Base-by-base conservation (phyloP, 2,113 vertebrate species). In the Megaptera novaeangliae region DNA sequence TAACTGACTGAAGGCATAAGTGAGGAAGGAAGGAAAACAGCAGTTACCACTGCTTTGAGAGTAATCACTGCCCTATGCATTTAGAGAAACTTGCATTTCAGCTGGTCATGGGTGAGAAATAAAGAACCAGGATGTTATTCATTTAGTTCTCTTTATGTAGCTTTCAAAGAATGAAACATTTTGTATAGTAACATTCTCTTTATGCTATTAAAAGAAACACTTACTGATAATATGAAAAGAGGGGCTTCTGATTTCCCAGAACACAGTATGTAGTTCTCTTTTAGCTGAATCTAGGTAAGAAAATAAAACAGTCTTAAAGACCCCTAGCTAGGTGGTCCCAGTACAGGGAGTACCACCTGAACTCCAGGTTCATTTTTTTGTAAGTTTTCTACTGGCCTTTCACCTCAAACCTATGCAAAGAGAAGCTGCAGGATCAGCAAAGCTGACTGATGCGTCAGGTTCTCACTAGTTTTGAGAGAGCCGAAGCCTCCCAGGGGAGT, bases 381-480 rank as follows among this genome's bases (percentile, higher is more conserved):
- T 21, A 77, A 84, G 36, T 75, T 94, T 96, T 66, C 90, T 78
- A 23, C 39, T 36, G 59, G 27, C 34, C 63, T 64, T 82, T 90
- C 85, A 77, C 52, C 66, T 63, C 39, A 81, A 39, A 85, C 55
- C 59, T 34, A 39, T 2, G 1, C 68, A 64, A 75, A 83, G 69
- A 95, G 90, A 95, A 96, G 68, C 71, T 94, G 77, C 44, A 75
- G 63, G 57, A 8, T 97, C 91, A 92, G 93, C 96, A 95, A 66
- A 82, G 81, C 15, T 95, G 94, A 69, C 29, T 55, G 59, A 71
- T 3, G 20, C 0, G 0, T 84, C 85, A 93, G 82, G 69, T 55
- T 93, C 81, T 95, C 77, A 80, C 71, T 77, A 29, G 17, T 80
- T 87, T 78, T 55, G 44, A 72, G 55, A 68, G 57, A 90, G 74